Evolutionary conservation across 2,113 vertebrate species (phyloP).

Genomic region (Formicarius rufipectus): DNA sequence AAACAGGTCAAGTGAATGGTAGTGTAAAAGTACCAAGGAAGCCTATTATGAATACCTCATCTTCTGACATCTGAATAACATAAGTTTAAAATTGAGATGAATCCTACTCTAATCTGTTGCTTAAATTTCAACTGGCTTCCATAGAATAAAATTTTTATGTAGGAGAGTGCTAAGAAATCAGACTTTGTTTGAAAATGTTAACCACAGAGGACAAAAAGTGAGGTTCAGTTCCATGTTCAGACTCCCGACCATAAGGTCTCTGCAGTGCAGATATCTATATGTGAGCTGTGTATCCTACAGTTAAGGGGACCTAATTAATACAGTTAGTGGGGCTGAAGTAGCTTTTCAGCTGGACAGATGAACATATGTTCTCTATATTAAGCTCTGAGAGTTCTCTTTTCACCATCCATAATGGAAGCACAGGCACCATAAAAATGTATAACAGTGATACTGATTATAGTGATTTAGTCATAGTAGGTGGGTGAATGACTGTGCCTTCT

Average conservation of each 20-base stretch:
- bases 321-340: not conserved
- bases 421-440: not conserved
- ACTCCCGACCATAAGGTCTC: not conserved
- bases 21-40: not conserved
- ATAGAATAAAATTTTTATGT: not conserved
- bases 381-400: not conserved
- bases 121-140: not conserved
- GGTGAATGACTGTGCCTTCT: not conserved
- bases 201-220: not conserved
- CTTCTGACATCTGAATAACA: not conserved
- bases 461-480: not conserved
- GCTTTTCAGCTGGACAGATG: not conserved
- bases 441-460: not conserved
- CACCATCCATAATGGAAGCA: not conserved
- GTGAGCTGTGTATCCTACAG: not conserved
- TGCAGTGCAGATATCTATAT: not conserved
- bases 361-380: not conserved
- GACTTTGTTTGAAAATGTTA: not conserved
- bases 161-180: not conserved
- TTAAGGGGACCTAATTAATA: not conserved
- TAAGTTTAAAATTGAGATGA: not conserved
- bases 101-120: not conserved
- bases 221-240: not conserved
- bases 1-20: not conserved
- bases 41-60: not conserved